Base-by-base conservation (phyloP, 2,888 invertebrate genomes). In the Nomada fucata region DNA sequence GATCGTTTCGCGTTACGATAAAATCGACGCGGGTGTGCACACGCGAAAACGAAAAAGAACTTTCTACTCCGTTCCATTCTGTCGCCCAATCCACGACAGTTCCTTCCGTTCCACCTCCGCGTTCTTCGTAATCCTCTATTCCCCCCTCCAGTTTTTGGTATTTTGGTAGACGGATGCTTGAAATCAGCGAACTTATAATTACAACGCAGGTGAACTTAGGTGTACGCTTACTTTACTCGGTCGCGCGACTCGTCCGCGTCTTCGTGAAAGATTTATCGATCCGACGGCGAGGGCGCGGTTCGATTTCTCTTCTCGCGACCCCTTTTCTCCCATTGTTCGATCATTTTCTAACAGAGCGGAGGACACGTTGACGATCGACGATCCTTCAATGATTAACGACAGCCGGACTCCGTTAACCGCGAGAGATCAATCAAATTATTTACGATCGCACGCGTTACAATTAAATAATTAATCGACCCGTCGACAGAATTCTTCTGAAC, bases 1-100 rank as follows among this genome's bases (percentile, higher is more conserved):
- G 68, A 72, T 57, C 53, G 23, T 71, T 52, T 74, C 53, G 36
- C 67, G 44, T 26, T 70, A 64, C 52, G 57, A 67, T 29, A 47
- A 77, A 65, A 77, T 63, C 63, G 68, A 23, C 55, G 67, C 23
- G 29, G 47, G n/a, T n/a, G 44, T 53, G 7, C 23, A 1, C 36
- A 13, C 13, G 4, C 4, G 5, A n/a, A 18, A 63, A 53, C 2
- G n/a, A 7, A 55, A 23, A 47, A 10, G 50, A 42, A 23, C 11
- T 20, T 15, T 53, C 18, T 2, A 26, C 18, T 10, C 18, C 7
- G 68, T 57, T 44, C 36, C 36, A 2, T 44, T 15, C 5, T 15
- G 44, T 42, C 36, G 64, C 10, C 10, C 23, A 10, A 18, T 36
- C 1, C 42, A 20, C 23, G 42, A 15, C 42, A 29, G 23, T 61